Evolutionary conservation across 2,888 invertebrate species (phyloP), one percentile per base, ranked within the genome.

Genomic region (Zaprionus bogoriensis): DNA sequence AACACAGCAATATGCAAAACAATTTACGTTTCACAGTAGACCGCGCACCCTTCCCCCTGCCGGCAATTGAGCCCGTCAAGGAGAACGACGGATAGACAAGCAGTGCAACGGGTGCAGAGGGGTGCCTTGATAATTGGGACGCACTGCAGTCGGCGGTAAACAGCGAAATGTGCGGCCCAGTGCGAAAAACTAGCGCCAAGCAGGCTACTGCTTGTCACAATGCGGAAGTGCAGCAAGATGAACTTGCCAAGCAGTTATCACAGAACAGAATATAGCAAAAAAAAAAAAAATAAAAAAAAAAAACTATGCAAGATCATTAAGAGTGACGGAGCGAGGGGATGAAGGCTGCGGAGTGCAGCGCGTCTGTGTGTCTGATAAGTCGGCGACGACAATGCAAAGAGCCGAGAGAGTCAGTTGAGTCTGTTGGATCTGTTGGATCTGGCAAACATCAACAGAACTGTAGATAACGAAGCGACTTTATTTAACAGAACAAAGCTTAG

Each of bases 11-110:
- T 52, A 65, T 72, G 52, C 30, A 62, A 74, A 69, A 39, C 63
- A 57, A 69, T 74, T 70, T 47, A 32, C 63, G 47, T 50, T 67
- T 61, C 59, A 69, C 68, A 59, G 45, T n/a, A n/a, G n/a, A n/a
- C n/a, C n/a, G n/a, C n/a, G n/a, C n/a, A n/a, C n/a, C n/a, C n/a
- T n/a, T n/a, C n/a, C n/a, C n/a, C n/a, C n/a, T n/a, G 10, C 51
- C 19, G n/a, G 68, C 68, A 55, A 48, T 60, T 73, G 60, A 32
- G 19, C 52, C 52, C 61, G 70, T 67, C 74, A 46, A 50, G 41
- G 36, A 23, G 45, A 57, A 39, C 36, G 22, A 17, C 17, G 7
- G 14, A 7, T 14, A 4, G 36, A 17, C 25, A 14, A 17, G 45
- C 44, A 14, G 10, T 2, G 20, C 3, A 4, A 25, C 14, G 6